These are phyloP conservation scores for Pentamera pediparva DNA, from an alignment of 53 echinoderm and acorn worm genomes.

Conservation along the genomic window DNA sequence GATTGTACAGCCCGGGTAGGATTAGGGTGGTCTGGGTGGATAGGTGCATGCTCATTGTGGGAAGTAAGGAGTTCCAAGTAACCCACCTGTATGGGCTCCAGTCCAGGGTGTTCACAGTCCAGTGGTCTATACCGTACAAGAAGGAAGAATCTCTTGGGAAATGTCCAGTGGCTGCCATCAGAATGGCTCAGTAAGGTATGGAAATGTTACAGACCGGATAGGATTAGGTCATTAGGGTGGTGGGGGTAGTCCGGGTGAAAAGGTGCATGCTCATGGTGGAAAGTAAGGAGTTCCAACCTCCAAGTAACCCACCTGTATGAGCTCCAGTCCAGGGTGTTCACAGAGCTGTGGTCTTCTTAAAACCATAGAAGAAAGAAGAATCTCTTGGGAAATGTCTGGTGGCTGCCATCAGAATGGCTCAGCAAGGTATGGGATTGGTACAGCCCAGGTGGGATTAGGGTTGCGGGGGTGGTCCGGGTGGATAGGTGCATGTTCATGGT, in stretches of 20 bases:
- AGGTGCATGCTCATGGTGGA: conserved; percentile 5
- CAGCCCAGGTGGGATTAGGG: too few species aligned
- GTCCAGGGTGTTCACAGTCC: conserved; percentile 77
- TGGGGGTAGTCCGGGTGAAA: background rate
- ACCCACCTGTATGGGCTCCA: background rate
- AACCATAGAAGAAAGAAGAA: conserved; percentile 96
- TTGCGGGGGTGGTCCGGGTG: conserved; percentile 4
- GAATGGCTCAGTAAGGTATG: conserved; percentile 76
- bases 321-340: conserved; percentile 47
- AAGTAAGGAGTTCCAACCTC: conserved; percentile 18
- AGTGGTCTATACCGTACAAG: conserved; percentile 99
- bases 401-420: conserved; percentile 71
- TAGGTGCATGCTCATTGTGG: conserved; percentile 5
- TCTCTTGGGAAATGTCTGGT: conserved; percentile 90
- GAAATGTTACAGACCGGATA: background rate
- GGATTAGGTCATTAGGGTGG: too few species aligned
- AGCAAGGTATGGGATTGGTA: conserved; percentile 47
- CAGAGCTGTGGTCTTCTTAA: conserved; percentile 99
- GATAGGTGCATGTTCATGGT: conserved; percentile 3
- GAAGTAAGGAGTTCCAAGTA: conserved; percentile 10
- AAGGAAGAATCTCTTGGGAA: conserved; percentile 93
- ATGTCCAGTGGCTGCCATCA: conserved; percentile 75
- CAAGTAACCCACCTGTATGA: background rate
- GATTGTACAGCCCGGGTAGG: too few species aligned
- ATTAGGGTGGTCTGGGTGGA: conserved; percentile 1